phyloP scores from a whole-genome alignment of 2,888 invertebrate species.

The Lagria hirta region DNA sequence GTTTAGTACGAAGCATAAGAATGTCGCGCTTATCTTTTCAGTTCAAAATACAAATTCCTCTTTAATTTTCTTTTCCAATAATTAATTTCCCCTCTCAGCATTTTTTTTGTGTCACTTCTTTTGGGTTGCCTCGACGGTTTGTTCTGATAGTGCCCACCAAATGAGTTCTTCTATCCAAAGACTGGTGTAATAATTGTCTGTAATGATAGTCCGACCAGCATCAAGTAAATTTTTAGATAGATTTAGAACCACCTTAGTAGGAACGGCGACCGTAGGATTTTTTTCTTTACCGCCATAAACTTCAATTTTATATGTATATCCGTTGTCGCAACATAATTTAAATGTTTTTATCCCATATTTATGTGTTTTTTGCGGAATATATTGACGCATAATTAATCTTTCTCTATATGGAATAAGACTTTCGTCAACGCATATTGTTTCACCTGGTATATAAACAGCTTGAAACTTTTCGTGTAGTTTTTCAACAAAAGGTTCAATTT shows the following conservation, averaged over 20 bases:
- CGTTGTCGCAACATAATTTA: slow-evolving; percentile 11
- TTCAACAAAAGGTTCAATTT: slow-evolving; percentile 13
- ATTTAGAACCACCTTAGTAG: slow-evolving; percentile 29
- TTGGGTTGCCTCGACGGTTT: slow-evolving; percentile 29
- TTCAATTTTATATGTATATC: slow-evolving; percentile 18
- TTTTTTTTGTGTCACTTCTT: slow-evolving; percentile 22
- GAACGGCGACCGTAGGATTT: slow-evolving; percentile 15
- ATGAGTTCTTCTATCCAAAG: slow-evolving; percentile 35
- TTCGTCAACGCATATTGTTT: slow-evolving; percentile 11
- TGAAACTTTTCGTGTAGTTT: slow-evolving; percentile 8
- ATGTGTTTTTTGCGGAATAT: slow-evolving; percentile 11
- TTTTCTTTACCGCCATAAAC: slow-evolving; percentile 19
- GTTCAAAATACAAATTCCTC: slow-evolving; percentile 35
- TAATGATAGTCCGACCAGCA: slow-evolving; percentile 22
- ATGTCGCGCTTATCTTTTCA: slow-evolving; percentile 43
- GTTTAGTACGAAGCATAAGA: slow-evolving; percentile 36
- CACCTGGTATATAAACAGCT: slow-evolving; percentile 4
- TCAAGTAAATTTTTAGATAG: slow-evolving; percentile 27
- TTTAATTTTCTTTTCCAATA: slow-evolving; percentile 14
- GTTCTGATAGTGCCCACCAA: slow-evolving; percentile 38
- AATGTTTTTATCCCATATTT: slow-evolving; percentile 18
- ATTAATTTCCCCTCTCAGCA: slow-evolving; percentile 20
- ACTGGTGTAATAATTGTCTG: slow-evolving; percentile 32
- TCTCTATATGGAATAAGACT: slow-evolving; percentile 9
- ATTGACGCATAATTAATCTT: slow-evolving; percentile 9